These are phyloP conservation scores for Syrrhaptes paradoxus DNA, from an alignment of 2,113 vertebrate genomes.

Conservation along the genomic window DNA sequence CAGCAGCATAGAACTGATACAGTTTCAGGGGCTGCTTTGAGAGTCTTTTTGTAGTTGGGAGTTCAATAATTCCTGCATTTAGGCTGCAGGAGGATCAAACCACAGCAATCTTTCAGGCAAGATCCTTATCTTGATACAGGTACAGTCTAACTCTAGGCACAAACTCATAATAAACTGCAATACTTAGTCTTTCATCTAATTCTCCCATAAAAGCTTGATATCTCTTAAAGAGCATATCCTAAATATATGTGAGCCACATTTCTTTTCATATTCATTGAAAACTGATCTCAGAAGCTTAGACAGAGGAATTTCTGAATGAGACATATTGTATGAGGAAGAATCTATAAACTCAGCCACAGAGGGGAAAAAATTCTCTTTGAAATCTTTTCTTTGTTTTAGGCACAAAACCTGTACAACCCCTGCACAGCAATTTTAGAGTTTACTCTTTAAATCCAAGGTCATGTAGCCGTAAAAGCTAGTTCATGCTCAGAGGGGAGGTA, in stretches of 20 bases:
- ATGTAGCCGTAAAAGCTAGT: conserved; percentile 47
- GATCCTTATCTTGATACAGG: conserved; percentile 1
- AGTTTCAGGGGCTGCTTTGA: conserved; percentile 46
- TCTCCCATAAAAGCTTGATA: conserved; percentile 34
- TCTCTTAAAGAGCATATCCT: conserved; percentile 42
- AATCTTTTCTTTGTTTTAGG: conserved; percentile 62
- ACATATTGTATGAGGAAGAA: background rate
- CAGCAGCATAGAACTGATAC: conserved; percentile 33
- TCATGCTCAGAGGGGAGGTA: conserved; percentile 63
- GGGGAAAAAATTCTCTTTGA: conserved; percentile 43
- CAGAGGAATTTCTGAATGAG: conserved; percentile 11
- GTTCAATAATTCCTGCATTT: conserved; percentile 57
- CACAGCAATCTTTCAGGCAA: conserved; percentile 18
- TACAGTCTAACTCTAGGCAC: conserved; percentile 6
- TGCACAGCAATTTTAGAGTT: conserved; percentile 51
- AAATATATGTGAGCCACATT: background rate
- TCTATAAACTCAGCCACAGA: background rate
- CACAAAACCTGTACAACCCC: conserved; percentile 56
- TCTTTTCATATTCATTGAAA: conserved; percentile 30
- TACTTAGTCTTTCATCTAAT: conserved; percentile 45
- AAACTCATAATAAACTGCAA: conserved; percentile 40
- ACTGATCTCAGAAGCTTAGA: conserved; percentile 9
- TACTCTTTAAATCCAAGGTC: conserved; percentile 67
- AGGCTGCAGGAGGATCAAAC: conserved; percentile 50
- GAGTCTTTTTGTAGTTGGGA: conserved; percentile 55